Evolutionary conservation across 2,888 invertebrate genomes (phyloP).

Genomic region (Hyles lineata): DNA sequence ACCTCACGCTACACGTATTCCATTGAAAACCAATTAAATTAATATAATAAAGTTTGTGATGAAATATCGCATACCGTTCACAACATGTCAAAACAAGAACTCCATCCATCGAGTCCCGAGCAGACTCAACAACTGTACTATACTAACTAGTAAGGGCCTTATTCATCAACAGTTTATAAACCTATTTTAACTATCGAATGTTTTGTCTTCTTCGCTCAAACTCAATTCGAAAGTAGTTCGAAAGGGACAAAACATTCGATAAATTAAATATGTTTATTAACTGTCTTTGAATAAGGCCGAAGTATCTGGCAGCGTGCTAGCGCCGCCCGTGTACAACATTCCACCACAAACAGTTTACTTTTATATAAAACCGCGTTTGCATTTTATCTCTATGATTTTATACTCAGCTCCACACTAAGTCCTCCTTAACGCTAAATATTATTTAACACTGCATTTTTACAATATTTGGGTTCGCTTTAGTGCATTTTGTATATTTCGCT

Average conservation of each 20-base stretch:
- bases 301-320: background rate
- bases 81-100: background rate
- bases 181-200: too few relatives aligned
- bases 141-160: background rate
- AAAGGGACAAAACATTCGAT: too few relatives aligned
- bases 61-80: constrained; percentile 8
- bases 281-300: too few relatives aligned
- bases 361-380: constrained; percentile 54
- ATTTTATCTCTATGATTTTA: constrained; percentile 43
- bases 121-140: background rate
- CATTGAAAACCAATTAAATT: constrained; percentile 49
- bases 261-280: too few relatives aligned
- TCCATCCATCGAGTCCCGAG: background rate
- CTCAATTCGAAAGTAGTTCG: too few relatives aligned
- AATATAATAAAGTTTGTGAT: constrained; percentile 40
- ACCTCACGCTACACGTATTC: constrained; percentile 79
- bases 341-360: constrained; percentile 54
- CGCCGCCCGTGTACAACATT: constrained; percentile 18
- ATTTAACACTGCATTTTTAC: constrained; percentile 55
- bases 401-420: constrained; percentile 33
- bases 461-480: constrained; percentile 75
- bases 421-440: constrained; percentile 57
- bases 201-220: too few relatives aligned
- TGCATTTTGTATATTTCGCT: constrained; percentile 54
- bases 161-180: too few relatives aligned